Conservation (phyloP, 2,113 vertebrate species). For the Passer montanus region DNA sequence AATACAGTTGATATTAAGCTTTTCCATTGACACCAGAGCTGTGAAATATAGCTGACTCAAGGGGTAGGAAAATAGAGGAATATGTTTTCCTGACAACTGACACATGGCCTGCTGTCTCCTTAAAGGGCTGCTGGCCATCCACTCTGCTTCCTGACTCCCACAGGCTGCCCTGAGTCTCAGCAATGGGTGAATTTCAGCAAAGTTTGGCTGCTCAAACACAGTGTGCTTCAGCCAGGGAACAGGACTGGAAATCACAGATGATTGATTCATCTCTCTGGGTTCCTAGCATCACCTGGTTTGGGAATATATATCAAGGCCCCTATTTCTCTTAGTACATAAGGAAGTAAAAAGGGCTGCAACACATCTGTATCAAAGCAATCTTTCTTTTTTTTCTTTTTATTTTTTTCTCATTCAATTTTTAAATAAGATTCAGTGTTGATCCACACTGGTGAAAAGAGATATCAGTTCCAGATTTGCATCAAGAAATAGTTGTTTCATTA, state of each 20-base stretch:
- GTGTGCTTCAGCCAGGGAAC: neutral
- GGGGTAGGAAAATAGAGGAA: conserved; percentile 40
- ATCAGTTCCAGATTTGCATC: neutral
- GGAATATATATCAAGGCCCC: neutral
- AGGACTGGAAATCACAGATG: neutral
- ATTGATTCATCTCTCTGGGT: neutral
- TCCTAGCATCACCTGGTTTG: neutral
- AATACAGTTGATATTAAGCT: conserved; percentile 19
- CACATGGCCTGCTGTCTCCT: conserved; percentile 41
- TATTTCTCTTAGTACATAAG: neutral
- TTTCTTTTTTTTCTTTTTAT: neutral
- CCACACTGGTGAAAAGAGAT: neutral
- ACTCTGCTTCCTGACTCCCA: neutral
- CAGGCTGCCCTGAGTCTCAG: neutral
- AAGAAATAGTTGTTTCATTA: neutral
- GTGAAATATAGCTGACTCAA: conserved; percentile 64
- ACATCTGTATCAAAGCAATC: neutral
- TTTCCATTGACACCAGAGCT: conserved; percentile 8
- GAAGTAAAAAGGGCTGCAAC: neutral
- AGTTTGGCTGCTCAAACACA: neutral
- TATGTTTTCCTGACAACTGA: conserved; percentile 61
- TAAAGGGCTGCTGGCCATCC: conserved; percentile 25
- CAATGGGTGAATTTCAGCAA: neutral
- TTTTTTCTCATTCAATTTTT: neutral
- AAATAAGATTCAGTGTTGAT: neutral